phyloP scores from a whole-genome alignment of 2,797 vertebrate species.

The Ptychobarbus kaznakovi region DNA sequence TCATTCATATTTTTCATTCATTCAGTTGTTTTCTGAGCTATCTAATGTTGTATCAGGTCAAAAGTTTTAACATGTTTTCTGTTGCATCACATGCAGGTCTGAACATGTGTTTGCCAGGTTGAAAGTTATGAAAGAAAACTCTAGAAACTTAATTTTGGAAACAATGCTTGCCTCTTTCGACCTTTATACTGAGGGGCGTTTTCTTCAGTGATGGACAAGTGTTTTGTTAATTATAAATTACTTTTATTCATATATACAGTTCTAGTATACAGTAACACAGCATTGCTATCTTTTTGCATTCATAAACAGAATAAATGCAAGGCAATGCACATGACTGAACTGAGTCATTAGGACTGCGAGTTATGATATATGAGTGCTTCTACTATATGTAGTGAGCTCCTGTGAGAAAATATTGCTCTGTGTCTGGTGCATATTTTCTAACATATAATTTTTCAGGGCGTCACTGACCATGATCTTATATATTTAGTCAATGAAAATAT shows the following conservation, averaged over 20 bases:
- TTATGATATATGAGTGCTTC: not conserved
- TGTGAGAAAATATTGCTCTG: conserved; percentile 25
- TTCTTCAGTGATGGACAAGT: not conserved
- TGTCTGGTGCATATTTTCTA: conserved; percentile 61
- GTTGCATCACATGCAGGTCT: conserved; percentile 53
- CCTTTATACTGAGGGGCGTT: not conserved
- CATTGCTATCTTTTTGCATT: not conserved
- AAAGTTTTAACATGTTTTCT: conserved; percentile 33
- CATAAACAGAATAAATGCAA: not conserved
- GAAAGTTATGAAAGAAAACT: conserved; percentile 4
- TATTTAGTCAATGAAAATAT: conserved; percentile 77
- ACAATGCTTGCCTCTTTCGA: not conserved
- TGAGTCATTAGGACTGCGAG: not conserved
- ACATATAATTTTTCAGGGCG: conserved; percentile 78
- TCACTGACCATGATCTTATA: conserved; percentile 68
- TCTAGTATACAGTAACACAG: not conserved
- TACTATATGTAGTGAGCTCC: not conserved
- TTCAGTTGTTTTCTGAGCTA: not conserved
- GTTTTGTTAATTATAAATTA: not conserved
- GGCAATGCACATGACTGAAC: not conserved
- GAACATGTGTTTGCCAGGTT: conserved; percentile 49
- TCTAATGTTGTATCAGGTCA: not conserved
- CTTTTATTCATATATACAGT: not conserved
- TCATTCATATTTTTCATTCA: conserved; percentile 17
- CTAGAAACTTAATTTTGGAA: not conserved